Base-by-base conservation (phyloP, 2,888 invertebrate species). In the Erpobdella octoculata region DNA sequence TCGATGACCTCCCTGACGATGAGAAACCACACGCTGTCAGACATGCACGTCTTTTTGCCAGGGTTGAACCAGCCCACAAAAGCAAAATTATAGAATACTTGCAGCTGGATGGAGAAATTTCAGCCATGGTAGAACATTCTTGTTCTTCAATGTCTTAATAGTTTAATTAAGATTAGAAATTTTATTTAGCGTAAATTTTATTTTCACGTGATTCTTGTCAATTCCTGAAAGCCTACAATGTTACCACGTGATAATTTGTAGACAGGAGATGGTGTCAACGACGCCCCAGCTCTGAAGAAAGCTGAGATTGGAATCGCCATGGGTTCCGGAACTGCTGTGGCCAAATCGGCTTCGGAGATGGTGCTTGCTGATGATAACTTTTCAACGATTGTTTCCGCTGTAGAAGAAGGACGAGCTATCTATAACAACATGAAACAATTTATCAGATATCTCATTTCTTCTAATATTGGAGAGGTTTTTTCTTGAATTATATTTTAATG, bases 351-450 rank as follows among this genome's bases (percentile, higher is more conserved):
- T 73, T 92, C 98, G 77, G 98, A 82, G 87, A 99, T 99, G 98
- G 97, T 99, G 78, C 88, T 98, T 86, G 98, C 98, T 82, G 98
- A 99, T 83, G 98, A 99, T 85, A 99, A 99, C 89, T 99, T 99
- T 90, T 92, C 96, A 74, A 93, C 96, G 80, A 99, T 99, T 85
- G 98, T 99, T 76, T 89, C 97, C 71, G 98, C 98, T 79, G 97
- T 98, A 85, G 97, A 98, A 85, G 97, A 98, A 88, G 75, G 68
- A 31, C 93, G 98, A 83, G 97, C 98, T 84, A 99, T 99, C 86
- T 99, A 99, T 89, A 98, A 97, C 88, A 99, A 99, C 90, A 99
- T 98, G 98, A 99, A 99, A 86, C 98, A 99, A 86, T 99, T 99
- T 86, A 99, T 99, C 86, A 93, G 98, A 82, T 99, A 99, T 85